These are phyloP conservation scores for Rhagoletis pomonella DNA, from an alignment of 1,140 invertebrate species.

Conservation along the genomic window DNA sequence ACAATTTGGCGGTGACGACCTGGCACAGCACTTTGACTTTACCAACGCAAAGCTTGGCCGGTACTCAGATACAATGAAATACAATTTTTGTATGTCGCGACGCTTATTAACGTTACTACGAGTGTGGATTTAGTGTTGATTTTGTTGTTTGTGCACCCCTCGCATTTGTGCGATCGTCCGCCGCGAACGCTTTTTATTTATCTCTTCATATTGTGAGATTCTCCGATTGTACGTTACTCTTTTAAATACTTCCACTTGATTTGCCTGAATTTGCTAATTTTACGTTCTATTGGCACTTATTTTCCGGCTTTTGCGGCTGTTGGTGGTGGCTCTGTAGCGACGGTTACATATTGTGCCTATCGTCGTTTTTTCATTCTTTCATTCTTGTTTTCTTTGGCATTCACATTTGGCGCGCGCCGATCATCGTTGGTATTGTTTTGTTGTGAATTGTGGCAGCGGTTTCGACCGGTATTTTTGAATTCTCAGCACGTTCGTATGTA, in stretches of 20 bases:
- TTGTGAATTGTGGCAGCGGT: not conserved
- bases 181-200: not conserved
- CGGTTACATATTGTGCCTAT: not conserved
- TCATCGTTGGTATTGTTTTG: not conserved
- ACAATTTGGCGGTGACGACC: too few relatives aligned
- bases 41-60: not conserved
- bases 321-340: not conserved
- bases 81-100: not conserved
- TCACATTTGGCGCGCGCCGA: not conserved
- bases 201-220: constrained; percentile 32
- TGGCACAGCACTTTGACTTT: constrained; percentile 24
- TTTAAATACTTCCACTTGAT: not conserved
- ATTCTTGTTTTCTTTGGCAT: too few relatives aligned
- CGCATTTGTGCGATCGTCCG: not conserved
- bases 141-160: too few relatives aligned
- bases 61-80: not conserved
- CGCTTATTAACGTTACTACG: not conserved
- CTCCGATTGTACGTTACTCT: not conserved
- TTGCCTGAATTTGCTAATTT: constrained; percentile 2
- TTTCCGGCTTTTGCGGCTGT: not conserved
- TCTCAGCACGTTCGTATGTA: not conserved
- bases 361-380: not conserved
- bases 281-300: not conserved
- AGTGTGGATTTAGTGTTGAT: not conserved
- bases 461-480: not conserved